Conservation (phyloP, 92 coral and sea anemone species). For the Epizoanthus scotinus region DNA sequence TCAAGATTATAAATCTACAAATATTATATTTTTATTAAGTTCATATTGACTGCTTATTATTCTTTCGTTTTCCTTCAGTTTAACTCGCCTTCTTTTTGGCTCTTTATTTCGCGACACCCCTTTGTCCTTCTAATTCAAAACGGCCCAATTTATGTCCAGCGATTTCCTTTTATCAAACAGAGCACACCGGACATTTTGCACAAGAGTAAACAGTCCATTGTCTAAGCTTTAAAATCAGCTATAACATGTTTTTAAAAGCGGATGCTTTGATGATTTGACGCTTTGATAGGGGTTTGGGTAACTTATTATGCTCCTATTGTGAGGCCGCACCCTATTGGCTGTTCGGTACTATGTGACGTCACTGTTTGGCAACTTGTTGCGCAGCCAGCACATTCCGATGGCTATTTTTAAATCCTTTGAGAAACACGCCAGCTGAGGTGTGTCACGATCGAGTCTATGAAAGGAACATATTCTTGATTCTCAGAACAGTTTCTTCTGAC, state of each 20-base stretch:
- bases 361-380: constrained; percentile 3
- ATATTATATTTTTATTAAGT: too few species aligned
- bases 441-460: not conserved
- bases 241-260: not conserved
- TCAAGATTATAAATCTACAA: too few species aligned
- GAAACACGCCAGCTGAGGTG: constrained; percentile 21
- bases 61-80: too few species aligned
- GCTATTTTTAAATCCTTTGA: constrained; percentile 22
- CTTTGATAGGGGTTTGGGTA: not conserved
- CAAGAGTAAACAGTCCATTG: too few species aligned
- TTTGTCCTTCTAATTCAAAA: too few species aligned
- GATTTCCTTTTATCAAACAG: too few species aligned
- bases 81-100: too few species aligned
- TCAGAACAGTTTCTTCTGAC: not conserved
- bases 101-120: too few species aligned
- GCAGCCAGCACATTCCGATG: constrained; percentile 11
- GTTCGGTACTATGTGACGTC: constrained; percentile 13
- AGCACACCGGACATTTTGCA: too few species aligned
- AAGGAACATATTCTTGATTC: not conserved
- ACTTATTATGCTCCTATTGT: not conserved
- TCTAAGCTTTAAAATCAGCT: too few species aligned
- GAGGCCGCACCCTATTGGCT: not conserved
- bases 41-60: too few species aligned
- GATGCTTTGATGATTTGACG: not conserved
- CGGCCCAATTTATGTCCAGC: too few species aligned